Conservation (phyloP, 2,113 vertebrate species). For the Glaucidium brasilianum region DNA sequence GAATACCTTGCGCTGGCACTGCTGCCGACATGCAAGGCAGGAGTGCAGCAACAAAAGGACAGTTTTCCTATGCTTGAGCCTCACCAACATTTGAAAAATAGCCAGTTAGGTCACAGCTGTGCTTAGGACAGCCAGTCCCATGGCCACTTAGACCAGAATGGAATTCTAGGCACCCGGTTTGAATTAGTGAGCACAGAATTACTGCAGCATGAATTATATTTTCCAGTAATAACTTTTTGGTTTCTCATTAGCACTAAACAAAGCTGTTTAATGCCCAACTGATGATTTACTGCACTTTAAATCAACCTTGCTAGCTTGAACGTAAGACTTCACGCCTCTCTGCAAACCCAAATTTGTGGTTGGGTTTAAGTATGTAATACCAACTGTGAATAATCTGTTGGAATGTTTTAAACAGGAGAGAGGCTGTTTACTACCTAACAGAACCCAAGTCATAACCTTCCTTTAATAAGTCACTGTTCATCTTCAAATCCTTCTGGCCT, state of each 20-base stretch:
- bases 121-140: neutral
- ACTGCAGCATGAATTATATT: constrained; percentile 17
- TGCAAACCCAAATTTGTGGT: neutral
- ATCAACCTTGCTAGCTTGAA: neutral
- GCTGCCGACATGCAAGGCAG: neutral
- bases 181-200: neutral
- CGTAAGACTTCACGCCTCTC: neutral
- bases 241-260: constrained; percentile 6
- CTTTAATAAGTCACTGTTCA: neutral
- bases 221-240: constrained; percentile 7
- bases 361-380: neutral
- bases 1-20: neutral
- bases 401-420: neutral
- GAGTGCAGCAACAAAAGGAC: neutral
- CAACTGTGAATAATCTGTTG: neutral
- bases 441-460: neutral
- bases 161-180: neutral
- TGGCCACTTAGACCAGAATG: neutral
- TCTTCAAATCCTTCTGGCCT: neutral
- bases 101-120: neutral
- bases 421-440: neutral
- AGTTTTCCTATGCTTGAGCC: neutral
- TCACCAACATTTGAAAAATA: neutral
- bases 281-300: neutral
- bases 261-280: neutral